Evolutionary conservation across 37 sponge, comb jelly and placozoan genomes (phyloP).

Genomic region (Hexactinellida sp.): DNA sequence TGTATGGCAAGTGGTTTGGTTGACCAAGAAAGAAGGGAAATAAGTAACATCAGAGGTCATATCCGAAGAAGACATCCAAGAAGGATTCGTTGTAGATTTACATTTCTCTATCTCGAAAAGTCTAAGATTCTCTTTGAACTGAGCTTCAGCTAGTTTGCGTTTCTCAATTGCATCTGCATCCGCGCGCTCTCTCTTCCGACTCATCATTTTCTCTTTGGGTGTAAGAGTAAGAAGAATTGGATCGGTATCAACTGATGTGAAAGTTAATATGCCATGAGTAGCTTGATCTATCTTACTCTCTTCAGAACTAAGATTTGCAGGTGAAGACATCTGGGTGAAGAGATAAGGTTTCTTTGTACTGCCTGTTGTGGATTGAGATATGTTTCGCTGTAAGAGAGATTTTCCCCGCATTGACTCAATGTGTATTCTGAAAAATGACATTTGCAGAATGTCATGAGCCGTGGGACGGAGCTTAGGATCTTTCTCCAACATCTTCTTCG

Average conservation of each 20-base stretch:
- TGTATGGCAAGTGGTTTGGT: background rate
- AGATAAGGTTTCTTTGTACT: background rate
- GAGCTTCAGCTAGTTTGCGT: background rate
- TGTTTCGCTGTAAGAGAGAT: background rate
- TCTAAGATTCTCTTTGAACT: background rate
- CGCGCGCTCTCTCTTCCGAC: background rate
- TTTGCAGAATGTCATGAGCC: slow-evolving; percentile 65
- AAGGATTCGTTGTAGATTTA: background rate
- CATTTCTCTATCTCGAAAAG: background rate
- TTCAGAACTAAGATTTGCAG: background rate
- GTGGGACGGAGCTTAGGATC: slow-evolving; percentile 62
- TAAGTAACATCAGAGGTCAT: background rate
- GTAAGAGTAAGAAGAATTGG: background rate
- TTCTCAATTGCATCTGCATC: background rate
- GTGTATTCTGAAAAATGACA: slow-evolving; percentile 51
- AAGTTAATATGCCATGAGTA: background rate
- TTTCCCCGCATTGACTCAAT: slow-evolving; percentile 21
- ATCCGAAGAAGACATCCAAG: background rate
- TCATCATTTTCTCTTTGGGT: background rate
- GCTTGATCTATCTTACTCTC: background rate
- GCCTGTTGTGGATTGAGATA: background rate
- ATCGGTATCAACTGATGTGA: background rate
- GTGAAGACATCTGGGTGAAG: background rate
- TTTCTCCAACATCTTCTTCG: slow-evolving; percentile 65
- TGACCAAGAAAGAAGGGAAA: background rate